A percentile compares a stretch with the other conserved stretches of the same genome.
Conservation (phyloP, 2,113 vertebrate species). For the Alces alces region DNA sequence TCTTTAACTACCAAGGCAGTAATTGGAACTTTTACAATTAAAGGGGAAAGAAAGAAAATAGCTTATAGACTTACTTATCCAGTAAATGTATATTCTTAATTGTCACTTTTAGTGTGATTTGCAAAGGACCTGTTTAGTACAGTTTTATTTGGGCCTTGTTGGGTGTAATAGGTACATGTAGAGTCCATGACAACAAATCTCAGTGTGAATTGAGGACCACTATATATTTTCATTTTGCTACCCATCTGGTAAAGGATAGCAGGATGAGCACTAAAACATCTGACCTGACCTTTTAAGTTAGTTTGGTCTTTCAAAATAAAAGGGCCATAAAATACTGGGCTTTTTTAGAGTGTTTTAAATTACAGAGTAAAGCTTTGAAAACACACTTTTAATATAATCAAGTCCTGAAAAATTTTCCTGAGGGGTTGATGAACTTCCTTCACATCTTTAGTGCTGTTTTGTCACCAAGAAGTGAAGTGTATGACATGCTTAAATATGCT, state of each 20-base stretch:
- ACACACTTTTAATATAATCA: not conserved
- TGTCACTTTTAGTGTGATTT: not conserved
- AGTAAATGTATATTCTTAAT: not conserved
- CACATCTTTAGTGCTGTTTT: not conserved
- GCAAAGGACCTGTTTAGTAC: not conserved
- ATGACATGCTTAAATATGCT: not conserved
- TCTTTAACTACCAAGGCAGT: not conserved
- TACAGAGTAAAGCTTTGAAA: slow-evolving; percentile 2
- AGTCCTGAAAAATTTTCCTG: not conserved
- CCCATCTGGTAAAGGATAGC: not conserved
- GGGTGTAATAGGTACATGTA: not conserved
- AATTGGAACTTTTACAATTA: not conserved
- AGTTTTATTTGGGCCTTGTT: not conserved
- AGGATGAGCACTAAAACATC: slow-evolving; percentile 39
- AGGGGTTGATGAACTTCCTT: not conserved
- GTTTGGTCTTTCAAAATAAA: slow-evolving; percentile 15
- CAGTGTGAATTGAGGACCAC: not conserved
- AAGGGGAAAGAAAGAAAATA: not conserved
- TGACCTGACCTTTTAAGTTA: not conserved
- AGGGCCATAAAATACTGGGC: not conserved
- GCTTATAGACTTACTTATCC: not conserved
- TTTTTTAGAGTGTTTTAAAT: not conserved
- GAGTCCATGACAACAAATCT: not conserved
- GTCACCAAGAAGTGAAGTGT: not conserved
- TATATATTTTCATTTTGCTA: not conserved